Evolutionary conservation across 2,888 invertebrate species (phyloP).

Genomic region (Euspilapteryx auroguttella): DNA sequence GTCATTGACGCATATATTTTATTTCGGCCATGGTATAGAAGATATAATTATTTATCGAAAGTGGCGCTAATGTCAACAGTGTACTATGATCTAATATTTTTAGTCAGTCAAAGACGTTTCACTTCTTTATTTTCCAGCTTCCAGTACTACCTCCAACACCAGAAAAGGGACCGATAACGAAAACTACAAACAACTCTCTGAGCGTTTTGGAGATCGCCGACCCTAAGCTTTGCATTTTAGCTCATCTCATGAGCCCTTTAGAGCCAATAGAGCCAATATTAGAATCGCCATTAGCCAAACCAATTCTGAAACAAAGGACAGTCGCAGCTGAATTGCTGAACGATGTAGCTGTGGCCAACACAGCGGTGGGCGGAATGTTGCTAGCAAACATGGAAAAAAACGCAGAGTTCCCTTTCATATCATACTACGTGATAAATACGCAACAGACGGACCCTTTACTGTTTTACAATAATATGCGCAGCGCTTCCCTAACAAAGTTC

Average conservation of each 20-base stretch:
- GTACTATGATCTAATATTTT: too few species aligned
- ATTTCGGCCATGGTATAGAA: too few species aligned
- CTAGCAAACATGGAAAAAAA: constrained; percentile 87
- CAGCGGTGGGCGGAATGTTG: constrained; percentile 81
- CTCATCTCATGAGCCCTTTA: constrained; percentile 87
- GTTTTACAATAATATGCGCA: constrained; percentile 83
- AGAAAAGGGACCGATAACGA: constrained; percentile 63
- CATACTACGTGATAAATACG: constrained; percentile 88
- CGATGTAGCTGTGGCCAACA: constrained; percentile 74
- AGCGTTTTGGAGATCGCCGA: constrained; percentile 84
- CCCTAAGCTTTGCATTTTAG: constrained; percentile 84
- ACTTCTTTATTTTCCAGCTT: constrained; percentile 29
- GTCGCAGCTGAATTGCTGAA: constrained; percentile 77
- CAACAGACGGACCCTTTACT: constrained; percentile 82
- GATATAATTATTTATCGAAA: too few species aligned
- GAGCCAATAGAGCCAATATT: constrained; percentile 84
- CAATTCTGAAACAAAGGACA: constrained; percentile 74
- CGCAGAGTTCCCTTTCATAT: constrained; percentile 90
- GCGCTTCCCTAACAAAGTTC: constrained; percentile 82
- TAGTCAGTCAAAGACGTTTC: too few species aligned
- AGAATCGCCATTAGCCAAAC: constrained; percentile 82
- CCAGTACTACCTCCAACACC: constrained; percentile 68
- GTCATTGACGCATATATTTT: too few species aligned
- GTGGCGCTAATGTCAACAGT: too few species aligned
- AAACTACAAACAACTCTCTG: constrained; percentile 65